phyloP scores from a whole-genome alignment of 2,113 vertebrate species.

The Pitta sordida region DNA sequence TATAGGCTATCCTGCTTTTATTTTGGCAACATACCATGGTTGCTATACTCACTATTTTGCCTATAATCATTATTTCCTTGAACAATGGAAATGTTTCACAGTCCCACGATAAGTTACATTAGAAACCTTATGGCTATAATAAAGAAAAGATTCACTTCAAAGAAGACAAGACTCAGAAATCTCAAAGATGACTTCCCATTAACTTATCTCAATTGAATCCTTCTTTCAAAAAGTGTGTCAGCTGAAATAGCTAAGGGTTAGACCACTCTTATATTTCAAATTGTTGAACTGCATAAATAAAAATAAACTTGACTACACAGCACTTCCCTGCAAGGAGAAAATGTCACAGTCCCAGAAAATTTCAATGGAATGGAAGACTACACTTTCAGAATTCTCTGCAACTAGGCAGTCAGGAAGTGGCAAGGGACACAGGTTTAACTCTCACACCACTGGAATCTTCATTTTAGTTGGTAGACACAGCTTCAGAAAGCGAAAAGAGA shows the following conservation, averaged over 20 bases:
- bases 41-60: not conserved
- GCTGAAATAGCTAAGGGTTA: not conserved
- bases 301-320: not conserved
- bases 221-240: not conserved
- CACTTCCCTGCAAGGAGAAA: constrained; percentile 1
- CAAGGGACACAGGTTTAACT: not conserved
- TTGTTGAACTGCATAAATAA: constrained; percentile 17
- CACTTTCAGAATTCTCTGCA: not conserved
- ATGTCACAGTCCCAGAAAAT: not conserved
- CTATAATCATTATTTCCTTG: not conserved
- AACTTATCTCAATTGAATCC: not conserved
- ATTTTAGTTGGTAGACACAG: not conserved
- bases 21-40: not conserved
- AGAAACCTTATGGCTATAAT: not conserved
- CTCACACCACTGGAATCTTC: not conserved
- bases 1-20: not conserved
- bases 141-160: not conserved
- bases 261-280: not conserved
- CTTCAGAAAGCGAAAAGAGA: not conserved
- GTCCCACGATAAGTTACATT: accelerated
- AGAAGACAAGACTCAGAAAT: not conserved
- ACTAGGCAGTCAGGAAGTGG: not conserved
- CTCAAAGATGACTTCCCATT: not conserved
- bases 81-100: not conserved
- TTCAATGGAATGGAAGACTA: not conserved